Conservation (phyloP, 2,888 invertebrate species). For the Anoplius nigerrimus region DNA sequence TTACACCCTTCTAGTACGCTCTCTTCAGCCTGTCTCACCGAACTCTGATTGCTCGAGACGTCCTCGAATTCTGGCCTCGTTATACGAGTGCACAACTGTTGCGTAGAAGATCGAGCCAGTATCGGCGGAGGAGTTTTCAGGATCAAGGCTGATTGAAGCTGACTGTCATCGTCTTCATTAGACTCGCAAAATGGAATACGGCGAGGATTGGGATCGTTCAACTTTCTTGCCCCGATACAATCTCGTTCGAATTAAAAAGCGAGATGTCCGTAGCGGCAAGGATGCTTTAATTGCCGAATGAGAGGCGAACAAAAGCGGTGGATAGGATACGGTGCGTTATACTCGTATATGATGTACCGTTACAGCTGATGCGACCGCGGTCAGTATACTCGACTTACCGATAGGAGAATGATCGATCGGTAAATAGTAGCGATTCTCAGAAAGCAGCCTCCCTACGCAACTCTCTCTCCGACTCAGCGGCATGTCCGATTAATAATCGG, state of each 20-base stretch:
- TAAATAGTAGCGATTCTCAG: conserved; percentile 42
- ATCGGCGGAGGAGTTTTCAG: too few species aligned
- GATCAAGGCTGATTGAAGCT: too few species aligned
- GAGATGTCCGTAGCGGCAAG: conserved; percentile 53
- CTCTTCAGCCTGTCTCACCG: background rate
- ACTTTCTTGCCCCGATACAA: too few species aligned
- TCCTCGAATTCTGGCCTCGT: too few species aligned
- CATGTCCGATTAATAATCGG: too few species aligned
- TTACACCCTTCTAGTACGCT: background rate
- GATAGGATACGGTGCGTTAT: too few species aligned
- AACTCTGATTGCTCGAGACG: conserved; percentile 1
- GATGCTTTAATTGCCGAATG: conserved; percentile 52
- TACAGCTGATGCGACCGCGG: conserved; percentile 35
- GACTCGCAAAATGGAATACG: too few species aligned
- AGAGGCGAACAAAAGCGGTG: conserved; percentile 12
- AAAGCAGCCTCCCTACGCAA: too few species aligned
- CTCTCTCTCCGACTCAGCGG: conserved; percentile 21
- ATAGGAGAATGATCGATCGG: conserved; percentile 50
- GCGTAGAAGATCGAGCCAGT: too few species aligned
- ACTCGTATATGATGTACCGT: conserved; percentile 53
- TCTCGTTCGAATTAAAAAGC: conserved; percentile 7
- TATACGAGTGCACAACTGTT: too few species aligned
- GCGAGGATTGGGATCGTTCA: too few species aligned
- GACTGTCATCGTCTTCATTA: too few species aligned
- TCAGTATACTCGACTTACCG: background rate